Base-by-base conservation (phyloP, 2,888 invertebrate species). In the Criorhina ranunculi region DNA sequence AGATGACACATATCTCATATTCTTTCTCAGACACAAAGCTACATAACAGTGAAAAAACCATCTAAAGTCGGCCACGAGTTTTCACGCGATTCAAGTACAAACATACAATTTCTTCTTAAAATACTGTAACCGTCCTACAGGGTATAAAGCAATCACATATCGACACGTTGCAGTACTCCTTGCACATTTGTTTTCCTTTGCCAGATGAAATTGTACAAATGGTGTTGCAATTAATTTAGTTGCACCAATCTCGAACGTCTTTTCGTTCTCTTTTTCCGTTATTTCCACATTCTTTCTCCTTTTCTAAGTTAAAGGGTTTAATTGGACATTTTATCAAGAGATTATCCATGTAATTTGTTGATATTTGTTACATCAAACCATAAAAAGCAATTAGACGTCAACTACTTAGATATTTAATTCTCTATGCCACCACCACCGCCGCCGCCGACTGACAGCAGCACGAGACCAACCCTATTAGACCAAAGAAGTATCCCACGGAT, bases 291-390 rank as follows among this genome's bases (percentile, higher is more conserved):
- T n/a, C 12, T 11, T 12, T 12, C 8, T 31, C 12, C 24, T 51
- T 37, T 31, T 9, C 37, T 11, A 15, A 55, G 42, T 29, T 17
- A 12, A 76, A 57, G 66, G 75, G 62, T 64, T 67, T 80, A 80
- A 80, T 80, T 80, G 80, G 46, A 67, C 80, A 49, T 75, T 80
- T 62, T 49, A 80, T 69, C 67, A 69, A 67, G 46, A 73, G 75
- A 80, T 75, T 80, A 80, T 75, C 73, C 55, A n/a, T 67, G 73
- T 75, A 75, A 75, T 75, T 80, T 80, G 67, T 75, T 80, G 80
- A 73, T 75, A 75, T 80, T 75, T 75, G 37, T 67, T 60, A 62
- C 75, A 40, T 67, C 49, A 46, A 69, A 46, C 66, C 46, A 75
- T 62, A 60, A 62, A 69, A 75, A 55, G 29, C 75, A 80, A 80